phyloP scores from a whole-genome alignment of 2,888 invertebrate species.

The Buathra laborator region DNA sequence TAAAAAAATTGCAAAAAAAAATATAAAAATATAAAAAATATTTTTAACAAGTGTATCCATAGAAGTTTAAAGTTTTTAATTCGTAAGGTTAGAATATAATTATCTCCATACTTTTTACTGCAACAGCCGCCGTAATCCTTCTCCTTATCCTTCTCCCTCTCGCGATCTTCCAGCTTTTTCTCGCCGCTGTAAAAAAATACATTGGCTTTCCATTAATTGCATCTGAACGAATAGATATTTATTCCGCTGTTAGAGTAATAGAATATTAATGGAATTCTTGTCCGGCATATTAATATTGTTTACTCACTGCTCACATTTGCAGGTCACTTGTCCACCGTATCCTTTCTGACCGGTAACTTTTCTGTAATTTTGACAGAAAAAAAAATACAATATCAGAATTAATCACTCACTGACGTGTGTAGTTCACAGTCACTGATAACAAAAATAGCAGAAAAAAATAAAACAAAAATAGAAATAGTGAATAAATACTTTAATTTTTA shows the following conservation, averaged over 20 bases:
- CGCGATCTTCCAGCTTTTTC: slow-evolving; percentile 70
- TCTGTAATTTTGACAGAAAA: slow-evolving; percentile 66
- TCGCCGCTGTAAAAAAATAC: slow-evolving; percentile 69
- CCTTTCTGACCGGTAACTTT: slow-evolving; percentile 78
- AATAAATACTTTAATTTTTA: background rate
- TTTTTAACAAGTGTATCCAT: no score
- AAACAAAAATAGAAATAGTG: background rate
- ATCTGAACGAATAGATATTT: background rate
- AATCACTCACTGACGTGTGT: background rate
- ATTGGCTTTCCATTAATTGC: background rate
- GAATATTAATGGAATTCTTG: slow-evolving; percentile 3
- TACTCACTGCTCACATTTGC: slow-evolving; percentile 78
- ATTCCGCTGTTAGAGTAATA: background rate
- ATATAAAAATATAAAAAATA: background rate
- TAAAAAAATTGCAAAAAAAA: background rate
- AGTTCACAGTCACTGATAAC: no score
- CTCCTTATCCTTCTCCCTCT: slow-evolving; percentile 67
- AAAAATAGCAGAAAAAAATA: background rate
- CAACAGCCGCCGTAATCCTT: slow-evolving; percentile 77
- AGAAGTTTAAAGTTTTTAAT: background rate
- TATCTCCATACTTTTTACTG: slow-evolving; percentile 74
- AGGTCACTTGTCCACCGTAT: slow-evolving; percentile 79
- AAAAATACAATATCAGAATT: background rate
- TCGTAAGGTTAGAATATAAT: background rate
- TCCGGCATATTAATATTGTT: background rate